These are phyloP conservation scores for Formica selysi DNA, from an alignment of 1,140 invertebrate species.

Conservation along the genomic window DNA sequence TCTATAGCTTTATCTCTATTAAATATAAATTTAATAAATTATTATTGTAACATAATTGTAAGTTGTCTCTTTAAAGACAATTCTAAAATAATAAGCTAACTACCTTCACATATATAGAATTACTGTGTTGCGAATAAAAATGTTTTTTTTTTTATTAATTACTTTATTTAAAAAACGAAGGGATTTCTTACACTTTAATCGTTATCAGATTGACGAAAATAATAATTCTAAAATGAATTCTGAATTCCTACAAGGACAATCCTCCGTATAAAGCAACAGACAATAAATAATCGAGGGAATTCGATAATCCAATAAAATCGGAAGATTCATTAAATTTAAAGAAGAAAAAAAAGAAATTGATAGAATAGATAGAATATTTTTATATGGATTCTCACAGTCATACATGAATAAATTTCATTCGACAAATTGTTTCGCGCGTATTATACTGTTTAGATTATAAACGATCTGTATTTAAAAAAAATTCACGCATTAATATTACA, in stretches of 20 bases:
- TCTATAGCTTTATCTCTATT: constrained; percentile 4
- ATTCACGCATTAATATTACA: constrained; percentile 49
- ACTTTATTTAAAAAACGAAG: background rate
- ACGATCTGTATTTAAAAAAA: constrained; percentile 33
- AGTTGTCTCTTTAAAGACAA: background rate
- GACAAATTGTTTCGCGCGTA: constrained; percentile 66
- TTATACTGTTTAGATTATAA: constrained; percentile 69
- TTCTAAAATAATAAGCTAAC: constrained; percentile 5
- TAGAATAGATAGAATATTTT: constrained; percentile 85
- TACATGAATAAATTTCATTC: constrained; percentile 69
- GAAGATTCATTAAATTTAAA: constrained; percentile 69
- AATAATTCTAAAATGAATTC: constrained; percentile 73
- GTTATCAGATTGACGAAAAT: constrained; percentile 67
- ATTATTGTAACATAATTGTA: constrained; percentile 12
- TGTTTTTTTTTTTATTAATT: background rate
- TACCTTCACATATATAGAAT: constrained; percentile 1
- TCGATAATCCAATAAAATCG: constrained; percentile 70
- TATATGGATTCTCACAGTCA: constrained; percentile 79
- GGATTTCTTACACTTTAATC: constrained; percentile 59
- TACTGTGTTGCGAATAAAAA: constrained; percentile 2
- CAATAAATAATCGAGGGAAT: constrained; percentile 82
- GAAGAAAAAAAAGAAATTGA: constrained; percentile 69
- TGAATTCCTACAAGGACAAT: constrained; percentile 80
- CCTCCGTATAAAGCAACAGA: constrained; percentile 83
- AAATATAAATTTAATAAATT: constrained; percentile 21